These are phyloP conservation scores for Calliphora vomitoria DNA, from an alignment of 2,888 invertebrate genomes.

Conservation along the genomic window DNA sequence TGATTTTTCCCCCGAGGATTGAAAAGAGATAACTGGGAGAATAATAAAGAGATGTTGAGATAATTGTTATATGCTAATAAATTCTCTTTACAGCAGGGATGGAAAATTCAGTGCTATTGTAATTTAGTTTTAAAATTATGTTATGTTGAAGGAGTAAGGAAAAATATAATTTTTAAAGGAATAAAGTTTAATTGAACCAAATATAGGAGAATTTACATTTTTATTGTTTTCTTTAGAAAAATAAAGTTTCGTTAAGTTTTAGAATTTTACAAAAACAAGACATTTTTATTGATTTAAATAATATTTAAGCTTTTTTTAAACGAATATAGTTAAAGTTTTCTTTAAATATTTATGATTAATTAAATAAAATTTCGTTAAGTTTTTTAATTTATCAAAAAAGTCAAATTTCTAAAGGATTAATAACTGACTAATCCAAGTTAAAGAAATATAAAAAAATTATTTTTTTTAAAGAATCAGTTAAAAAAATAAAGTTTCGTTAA, in stretches of 20 bases:
- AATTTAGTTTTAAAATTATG: not conserved
- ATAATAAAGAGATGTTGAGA: not conserved
- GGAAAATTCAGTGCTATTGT: not conserved
- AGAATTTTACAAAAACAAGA: not conserved
- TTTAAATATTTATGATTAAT: not conserved
- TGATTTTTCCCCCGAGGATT: not conserved
- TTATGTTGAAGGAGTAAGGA: too few relatives aligned
- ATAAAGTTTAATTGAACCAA: not conserved
- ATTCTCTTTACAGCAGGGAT: not conserved
- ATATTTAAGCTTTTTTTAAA: not conserved
- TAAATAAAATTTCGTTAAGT: not conserved
- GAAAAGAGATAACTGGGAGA: not conserved
- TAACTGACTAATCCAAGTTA: too few relatives aligned
- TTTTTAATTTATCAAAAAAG: too few relatives aligned
- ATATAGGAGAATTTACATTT: not conserved
- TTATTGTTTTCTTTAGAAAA: not conserved
- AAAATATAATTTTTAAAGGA: too few relatives aligned
- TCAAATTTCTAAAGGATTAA: too few relatives aligned
- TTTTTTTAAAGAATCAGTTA: not conserved
- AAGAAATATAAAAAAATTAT: too few relatives aligned
- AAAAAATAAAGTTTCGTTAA: not conserved
- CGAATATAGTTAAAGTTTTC: not conserved
- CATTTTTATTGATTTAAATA: not conserved
- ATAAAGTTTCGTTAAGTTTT: slow-evolving; percentile 10
- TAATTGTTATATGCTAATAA: not conserved